Conservation (phyloP, 2,888 invertebrate genomes). For the Folsomia candida region DNA sequence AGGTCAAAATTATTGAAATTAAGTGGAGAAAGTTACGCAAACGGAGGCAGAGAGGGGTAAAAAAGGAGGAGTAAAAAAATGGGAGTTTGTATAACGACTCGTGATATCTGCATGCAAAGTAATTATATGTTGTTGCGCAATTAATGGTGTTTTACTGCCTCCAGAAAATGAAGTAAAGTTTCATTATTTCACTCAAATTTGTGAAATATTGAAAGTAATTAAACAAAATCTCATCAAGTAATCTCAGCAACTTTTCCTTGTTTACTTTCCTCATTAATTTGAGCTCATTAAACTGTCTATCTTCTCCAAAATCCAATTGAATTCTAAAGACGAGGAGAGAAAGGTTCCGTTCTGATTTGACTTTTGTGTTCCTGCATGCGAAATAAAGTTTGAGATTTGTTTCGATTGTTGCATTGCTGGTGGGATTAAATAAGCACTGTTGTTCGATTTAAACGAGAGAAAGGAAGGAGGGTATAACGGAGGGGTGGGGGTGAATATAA, state of each 20-base stretch:
- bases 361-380: background rate
- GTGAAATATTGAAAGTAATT: constrained; percentile 2
- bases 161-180: background rate
- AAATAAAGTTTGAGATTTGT: background rate
- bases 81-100: too few relatives aligned
- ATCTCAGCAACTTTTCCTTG: background rate
- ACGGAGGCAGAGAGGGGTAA: background rate
- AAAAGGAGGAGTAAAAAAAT: too few relatives aligned
- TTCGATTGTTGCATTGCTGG: background rate
- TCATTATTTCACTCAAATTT: background rate
- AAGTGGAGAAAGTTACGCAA: background rate
- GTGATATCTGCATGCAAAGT: too few relatives aligned
- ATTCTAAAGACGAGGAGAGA: background rate
- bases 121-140: background rate
- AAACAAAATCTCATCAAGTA: constrained; percentile 5
- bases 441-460: background rate
- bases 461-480: background rate
- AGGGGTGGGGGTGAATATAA: too few relatives aligned
- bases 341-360: background rate
- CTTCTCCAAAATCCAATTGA: background rate
- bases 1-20: constrained; percentile 4
- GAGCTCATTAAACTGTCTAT: constrained; percentile 3
- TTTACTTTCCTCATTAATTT: background rate
- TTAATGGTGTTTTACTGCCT: background rate
- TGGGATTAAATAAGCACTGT: background rate